Conservation (phyloP, 2,113 vertebrate genomes). For the Macquaria australasica region DNA sequence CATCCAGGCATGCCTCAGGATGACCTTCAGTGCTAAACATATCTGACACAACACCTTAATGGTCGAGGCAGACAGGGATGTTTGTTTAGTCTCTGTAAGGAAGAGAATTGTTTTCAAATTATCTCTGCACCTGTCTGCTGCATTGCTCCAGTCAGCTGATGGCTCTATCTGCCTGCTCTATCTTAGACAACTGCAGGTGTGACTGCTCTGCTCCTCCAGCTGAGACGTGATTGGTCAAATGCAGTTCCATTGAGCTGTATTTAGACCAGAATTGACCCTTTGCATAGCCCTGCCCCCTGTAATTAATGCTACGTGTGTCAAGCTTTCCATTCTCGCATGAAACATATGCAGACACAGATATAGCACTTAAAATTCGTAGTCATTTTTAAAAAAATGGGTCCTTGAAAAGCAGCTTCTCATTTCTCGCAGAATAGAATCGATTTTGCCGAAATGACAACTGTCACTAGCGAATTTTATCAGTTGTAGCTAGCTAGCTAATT, state of each 20-base stretch:
- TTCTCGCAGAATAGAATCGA: too few relatives aligned
- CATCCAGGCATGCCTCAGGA: conserved; percentile 27
- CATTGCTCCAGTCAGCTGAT: conserved; percentile 26
- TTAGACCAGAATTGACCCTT: neutral
- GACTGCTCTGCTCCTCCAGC: conserved; percentile 18
- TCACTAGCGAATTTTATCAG: too few relatives aligned
- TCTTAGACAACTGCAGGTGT: conserved; percentile 18
- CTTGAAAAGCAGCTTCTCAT: too few relatives aligned
- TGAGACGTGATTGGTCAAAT: neutral
- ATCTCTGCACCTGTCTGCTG: conserved; percentile 32
- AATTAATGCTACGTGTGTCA: neutral
- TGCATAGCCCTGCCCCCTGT: neutral
- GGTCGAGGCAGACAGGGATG: conserved; percentile 25
- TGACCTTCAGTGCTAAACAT: conserved; percentile 63
- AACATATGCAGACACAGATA: neutral
- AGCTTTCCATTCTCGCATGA: neutral
- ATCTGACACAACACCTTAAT: conserved; percentile 49
- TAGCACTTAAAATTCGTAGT: too few relatives aligned
- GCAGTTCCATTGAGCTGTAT: neutral
- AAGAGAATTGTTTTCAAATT: conserved; percentile 45
- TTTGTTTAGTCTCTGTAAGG: conserved; percentile 48
- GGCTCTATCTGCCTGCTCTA: neutral
- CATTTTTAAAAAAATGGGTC: too few relatives aligned
- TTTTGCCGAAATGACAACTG: too few relatives aligned
- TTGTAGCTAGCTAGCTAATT: too few relatives aligned